phyloP scores from a whole-genome alignment of 2,888 invertebrate genomes.

The Venustoraphidia nigricollis region DNA sequence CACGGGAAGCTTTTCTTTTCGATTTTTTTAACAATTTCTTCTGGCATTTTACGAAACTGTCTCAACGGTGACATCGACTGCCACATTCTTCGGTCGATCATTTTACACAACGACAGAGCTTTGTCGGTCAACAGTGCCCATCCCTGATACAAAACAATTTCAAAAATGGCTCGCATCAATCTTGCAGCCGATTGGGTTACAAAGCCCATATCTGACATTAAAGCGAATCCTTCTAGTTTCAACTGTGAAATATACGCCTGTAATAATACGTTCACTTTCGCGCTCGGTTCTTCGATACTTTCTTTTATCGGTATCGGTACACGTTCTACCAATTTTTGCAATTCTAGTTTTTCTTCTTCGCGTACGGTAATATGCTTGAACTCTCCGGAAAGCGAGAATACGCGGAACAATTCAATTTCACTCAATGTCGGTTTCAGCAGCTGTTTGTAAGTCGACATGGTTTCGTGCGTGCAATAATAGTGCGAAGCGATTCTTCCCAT shows the following conservation, averaged over 20 bases:
- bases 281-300: slow-evolving; percentile 93
- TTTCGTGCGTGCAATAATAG: slow-evolving; percentile 95
- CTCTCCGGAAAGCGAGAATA: slow-evolving; percentile 96
- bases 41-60: slow-evolving; percentile 95
- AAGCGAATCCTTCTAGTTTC: slow-evolving; percentile 93
- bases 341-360: slow-evolving; percentile 92
- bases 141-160: slow-evolving; percentile 79
- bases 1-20: slow-evolving; percentile 96
- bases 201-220: slow-evolving; percentile 99
- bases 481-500: slow-evolving; percentile 95
- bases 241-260: slow-evolving; percentile 98
- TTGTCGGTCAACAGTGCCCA: slow-evolving; percentile 99
- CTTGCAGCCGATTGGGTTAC: slow-evolving; percentile 95
- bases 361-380: slow-evolving; percentile 86
- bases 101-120: slow-evolving; percentile 88
- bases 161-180: slow-evolving; percentile 90
- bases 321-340: slow-evolving; percentile 84
- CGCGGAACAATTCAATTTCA: slow-evolving; percentile 92
- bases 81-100: slow-evolving; percentile 99
- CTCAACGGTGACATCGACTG: slow-evolving; percentile 97
- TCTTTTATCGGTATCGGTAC: slow-evolving; percentile 99
- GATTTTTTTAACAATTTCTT: slow-evolving; percentile 90
- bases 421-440: slow-evolving; percentile 89
- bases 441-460: slow-evolving; percentile 94
- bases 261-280: slow-evolving; percentile 88